These are phyloP conservation scores for Aphelenchoides bicaudatus DNA, from an alignment of 2,888 invertebrate genomes.

Conservation along the genomic window DNA sequence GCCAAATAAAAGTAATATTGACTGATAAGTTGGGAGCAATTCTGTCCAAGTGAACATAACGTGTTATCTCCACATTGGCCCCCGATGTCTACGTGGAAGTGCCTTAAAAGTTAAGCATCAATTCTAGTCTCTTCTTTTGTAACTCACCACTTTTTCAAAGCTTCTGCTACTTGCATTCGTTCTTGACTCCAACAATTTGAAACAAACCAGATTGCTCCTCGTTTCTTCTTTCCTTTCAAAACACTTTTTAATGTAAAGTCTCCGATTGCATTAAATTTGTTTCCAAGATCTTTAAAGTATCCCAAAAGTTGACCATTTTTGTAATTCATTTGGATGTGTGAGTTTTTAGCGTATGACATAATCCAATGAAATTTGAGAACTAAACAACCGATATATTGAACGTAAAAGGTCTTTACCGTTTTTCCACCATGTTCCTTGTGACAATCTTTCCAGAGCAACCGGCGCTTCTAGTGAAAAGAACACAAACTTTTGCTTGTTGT, in stretches of 20 bases:
- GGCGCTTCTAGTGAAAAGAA: conserved; percentile 34
- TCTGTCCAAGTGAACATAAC: conserved; percentile 37
- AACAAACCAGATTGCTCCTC: conserved; percentile 51
- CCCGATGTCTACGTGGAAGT: conserved; percentile 47
- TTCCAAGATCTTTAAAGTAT: conserved; percentile 33
- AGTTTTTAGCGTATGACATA: conserved; percentile 65
- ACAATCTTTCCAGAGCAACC: background rate
- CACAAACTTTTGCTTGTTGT: conserved; percentile 31
- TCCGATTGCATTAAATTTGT: conserved; percentile 30
- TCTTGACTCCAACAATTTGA: conserved; percentile 59
- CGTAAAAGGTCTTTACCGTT: background rate
- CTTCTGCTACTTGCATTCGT: too few relatives aligned
- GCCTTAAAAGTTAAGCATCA: conserved; percentile 36
- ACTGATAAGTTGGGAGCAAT: conserved; percentile 25
- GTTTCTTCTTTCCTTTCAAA: conserved; percentile 39
- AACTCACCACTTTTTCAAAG: too few relatives aligned
- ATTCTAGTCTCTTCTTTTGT: too few relatives aligned
- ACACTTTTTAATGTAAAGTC: background rate
- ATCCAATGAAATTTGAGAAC: conserved; percentile 64
- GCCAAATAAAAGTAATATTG: conserved; percentile 54
- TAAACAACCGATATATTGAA: background rate
- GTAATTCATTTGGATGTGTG: conserved; percentile 63
- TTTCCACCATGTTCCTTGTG: conserved; percentile 7
- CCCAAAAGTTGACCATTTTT: conserved; percentile 57
- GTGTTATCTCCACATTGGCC: conserved; percentile 45